Evolutionary conservation across 2,888 invertebrate species (phyloP).

Genomic region (Drosophila kokeensis): DNA sequence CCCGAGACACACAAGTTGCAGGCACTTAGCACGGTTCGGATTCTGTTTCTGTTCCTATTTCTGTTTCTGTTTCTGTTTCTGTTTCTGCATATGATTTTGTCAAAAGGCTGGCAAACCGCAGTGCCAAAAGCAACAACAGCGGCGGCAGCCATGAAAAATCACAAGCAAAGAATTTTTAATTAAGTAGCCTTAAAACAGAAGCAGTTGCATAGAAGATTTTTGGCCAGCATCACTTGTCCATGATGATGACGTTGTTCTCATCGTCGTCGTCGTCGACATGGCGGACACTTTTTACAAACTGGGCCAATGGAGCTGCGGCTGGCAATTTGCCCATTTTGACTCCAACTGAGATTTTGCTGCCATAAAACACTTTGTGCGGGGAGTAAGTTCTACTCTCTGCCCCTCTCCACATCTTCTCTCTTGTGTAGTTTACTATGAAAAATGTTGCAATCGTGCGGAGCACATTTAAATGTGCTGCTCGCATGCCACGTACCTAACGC

Average conservation of each 20-base stretch:
- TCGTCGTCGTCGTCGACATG: conserved; percentile 42
- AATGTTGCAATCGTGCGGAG: conserved; percentile 75
- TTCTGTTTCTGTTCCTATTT: conserved; percentile 26
- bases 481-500: conserved; percentile 41
- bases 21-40: conserved; percentile 32
- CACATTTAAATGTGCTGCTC: conserved; percentile 67
- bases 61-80: not conserved
- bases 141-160: conserved; percentile 43
- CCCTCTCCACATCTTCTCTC: not conserved
- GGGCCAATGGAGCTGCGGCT: conserved; percentile 59
- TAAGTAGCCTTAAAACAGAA: conserved; percentile 61
- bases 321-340: conserved; percentile 71
- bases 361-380: conserved; percentile 69
- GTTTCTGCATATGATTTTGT: conserved; percentile 58
- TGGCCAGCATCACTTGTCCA: conserved; percentile 27
- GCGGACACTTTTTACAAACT: conserved; percentile 60
- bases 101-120: conserved; percentile 38
- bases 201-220: conserved; percentile 7
- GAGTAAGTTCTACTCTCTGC: conserved; percentile 7
- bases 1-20: conserved; percentile 29
- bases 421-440: conserved; percentile 62
- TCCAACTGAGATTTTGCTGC: conserved; percentile 74
- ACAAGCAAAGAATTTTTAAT: conserved; percentile 72
- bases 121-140: conserved; percentile 12
- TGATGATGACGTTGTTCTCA: conserved; percentile 51